Conservation (phyloP, 2,797 vertebrate species). For the Enteromius thamalakanensis region DNA sequence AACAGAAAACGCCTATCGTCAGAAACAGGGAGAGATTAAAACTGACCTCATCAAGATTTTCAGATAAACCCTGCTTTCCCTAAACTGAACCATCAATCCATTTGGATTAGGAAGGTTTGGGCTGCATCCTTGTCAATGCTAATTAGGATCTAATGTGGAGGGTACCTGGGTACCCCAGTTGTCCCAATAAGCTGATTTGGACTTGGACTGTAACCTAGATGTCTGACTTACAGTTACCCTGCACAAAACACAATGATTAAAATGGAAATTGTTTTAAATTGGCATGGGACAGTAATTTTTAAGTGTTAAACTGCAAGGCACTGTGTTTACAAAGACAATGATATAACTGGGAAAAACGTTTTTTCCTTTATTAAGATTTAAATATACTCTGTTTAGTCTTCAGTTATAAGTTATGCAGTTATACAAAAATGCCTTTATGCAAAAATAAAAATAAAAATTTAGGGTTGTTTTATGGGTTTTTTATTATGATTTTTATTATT, state of each 20-base stretch:
- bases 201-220: slow-evolving; percentile 53
- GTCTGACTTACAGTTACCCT: slow-evolving; percentile 37
- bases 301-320: not conserved
- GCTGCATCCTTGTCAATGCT: slow-evolving; percentile 66
- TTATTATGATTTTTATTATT: too few species aligned
- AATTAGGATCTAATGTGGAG: slow-evolving; percentile 70
- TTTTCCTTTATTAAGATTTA: not conserved
- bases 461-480: too few species aligned
- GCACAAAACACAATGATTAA: slow-evolving; percentile 2
- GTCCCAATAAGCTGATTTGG: slow-evolving; percentile 74
- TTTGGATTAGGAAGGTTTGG: slow-evolving; percentile 73
- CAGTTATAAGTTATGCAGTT: not conserved
- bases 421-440: not conserved
- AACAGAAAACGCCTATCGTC: slow-evolving; percentile 38
- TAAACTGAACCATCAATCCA: slow-evolving; percentile 71
- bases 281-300: not conserved
- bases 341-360: not conserved
- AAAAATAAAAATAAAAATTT: too few species aligned
- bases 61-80: slow-evolving; percentile 68
- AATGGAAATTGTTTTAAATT: not conserved
- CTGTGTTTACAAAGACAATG: not conserved
- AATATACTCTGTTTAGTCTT: not conserved
- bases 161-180: slow-evolving; percentile 64
- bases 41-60: slow-evolving; percentile 62
- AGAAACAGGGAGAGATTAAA: slow-evolving; percentile 65